These are phyloP conservation scores for Amphipoea lucens DNA, from an alignment of 2,888 invertebrate genomes.

Conservation along the genomic window DNA sequence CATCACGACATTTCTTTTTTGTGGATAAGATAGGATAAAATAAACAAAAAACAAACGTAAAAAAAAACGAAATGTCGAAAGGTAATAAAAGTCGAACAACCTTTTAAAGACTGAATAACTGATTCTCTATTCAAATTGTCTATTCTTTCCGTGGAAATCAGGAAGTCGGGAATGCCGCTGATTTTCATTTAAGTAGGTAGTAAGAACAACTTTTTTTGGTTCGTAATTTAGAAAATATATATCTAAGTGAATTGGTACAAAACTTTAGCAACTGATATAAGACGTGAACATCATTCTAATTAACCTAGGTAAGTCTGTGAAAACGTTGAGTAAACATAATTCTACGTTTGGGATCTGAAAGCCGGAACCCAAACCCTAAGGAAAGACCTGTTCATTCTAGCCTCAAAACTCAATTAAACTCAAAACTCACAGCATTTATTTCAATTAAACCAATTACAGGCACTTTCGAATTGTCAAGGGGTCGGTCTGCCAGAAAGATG, in stretches of 20 bases:
- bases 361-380: neutral
- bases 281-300: neutral
- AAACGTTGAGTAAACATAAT: neutral
- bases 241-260: neutral
- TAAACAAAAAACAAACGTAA: neutral
- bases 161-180: neutral
- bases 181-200: neutral
- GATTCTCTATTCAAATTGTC: constrained; percentile 23
- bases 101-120: constrained; percentile 8
- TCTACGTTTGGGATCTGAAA: neutral
- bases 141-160: constrained; percentile 9
- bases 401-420: too few species aligned
- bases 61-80: neutral
- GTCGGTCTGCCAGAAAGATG: too few species aligned
- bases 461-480: too few species aligned
- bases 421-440: too few species aligned
- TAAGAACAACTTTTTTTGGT: neutral
- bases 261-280: neutral
- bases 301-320: neutral
- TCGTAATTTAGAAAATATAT: neutral
- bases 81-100: neutral
- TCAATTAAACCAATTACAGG: too few species aligned
- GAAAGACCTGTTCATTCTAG: neutral
- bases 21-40: too few species aligned
- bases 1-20: too few species aligned